Evolutionary conservation across 2,797 vertebrate genomes (phyloP), one percentile per base, ranked within the genome.

Genomic region (Hoplostethus atlanticus): DNA sequence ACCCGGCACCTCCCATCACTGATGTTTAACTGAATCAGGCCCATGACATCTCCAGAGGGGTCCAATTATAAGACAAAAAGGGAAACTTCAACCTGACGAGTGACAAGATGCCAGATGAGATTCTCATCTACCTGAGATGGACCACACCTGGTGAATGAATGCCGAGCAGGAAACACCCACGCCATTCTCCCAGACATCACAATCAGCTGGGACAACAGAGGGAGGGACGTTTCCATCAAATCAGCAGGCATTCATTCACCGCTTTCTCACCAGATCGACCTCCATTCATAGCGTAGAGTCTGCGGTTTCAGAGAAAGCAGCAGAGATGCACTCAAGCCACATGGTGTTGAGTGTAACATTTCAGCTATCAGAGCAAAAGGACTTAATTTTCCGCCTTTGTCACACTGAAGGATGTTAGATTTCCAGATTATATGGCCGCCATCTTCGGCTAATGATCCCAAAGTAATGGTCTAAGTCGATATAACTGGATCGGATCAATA

Each of bases 151-250:
- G 16, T 46, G 66, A 61, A 57, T 5, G 21, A 15, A 55, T 38
- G 55, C 31, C 9, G 5, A 6, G 1, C 7, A 52, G 46, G 55
- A 57, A 68, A 73, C 73, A 16, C 53, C 36, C 61, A 53, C 2
- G 10, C 11, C 28, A 2, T 59, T 76, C 71, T 71, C 44, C 77
- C 74, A 60, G 15, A 34, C 58, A 31, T 40, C 42, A 62, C 51
- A 4, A 17, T 30, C 56, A 48, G 53, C 62, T 47, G 74, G 52
- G 63, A 76, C 68, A 36, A 73, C 40, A 63, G 76, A 5, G 70
- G 67, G 70, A 73, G 76, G 57, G 47, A 53, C 16, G 2, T 71
- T 80, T 71, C 65, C 84, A 85, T 65, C 54, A 4, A 51, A 16
- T 9, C 0, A 13, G 13, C 30, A 16, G 53, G 52, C 6, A 13